Base-by-base conservation (phyloP, 1,140 invertebrate genomes). In the Nasonia vitripennis region DNA sequence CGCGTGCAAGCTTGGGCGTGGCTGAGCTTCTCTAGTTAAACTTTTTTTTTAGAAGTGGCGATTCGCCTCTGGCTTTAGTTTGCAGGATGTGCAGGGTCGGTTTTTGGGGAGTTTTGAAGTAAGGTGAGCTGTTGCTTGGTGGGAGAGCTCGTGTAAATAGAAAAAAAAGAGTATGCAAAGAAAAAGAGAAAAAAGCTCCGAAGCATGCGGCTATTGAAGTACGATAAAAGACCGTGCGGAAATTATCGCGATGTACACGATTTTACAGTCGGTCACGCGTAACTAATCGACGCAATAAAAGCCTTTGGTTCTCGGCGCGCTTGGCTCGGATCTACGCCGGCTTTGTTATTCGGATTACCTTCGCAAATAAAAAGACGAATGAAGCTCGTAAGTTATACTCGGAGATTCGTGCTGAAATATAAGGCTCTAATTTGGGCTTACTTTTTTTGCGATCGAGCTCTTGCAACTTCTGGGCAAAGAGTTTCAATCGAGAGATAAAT, bases 1-100 rank as follows among this genome's bases (percentile, higher is more conserved):
- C 73, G 82, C 75, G 67, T 55, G 48, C 48, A 23, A 62, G 62
- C 27, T 48, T 78, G 77, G 77, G 77, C 77, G 77, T 78, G 77
- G 77, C 51, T 6, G 27, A 45, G 77, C 62, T 80, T 70, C 27
- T 48, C 55, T 67, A 31, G 48, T 55, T 55, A 20, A 5, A 45
- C 45, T 78, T 78, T 45, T 78, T 78, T 78, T 78, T 23, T 78
- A 20, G 55, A 6, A 5, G 17, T n/a, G 55, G 7, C 6, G 20
- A n/a, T n/a, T n/a, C n/a, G 55, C 55, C 9, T 62, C 6, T 7
- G 20, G 4, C 17, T 20, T 62, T 62, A 62, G 20, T n/a, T 62
- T 62, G 4, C 55, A 7, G 2, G 55, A 6, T 62, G 14, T 0
- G 55, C 17, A 37, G 5, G 34, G 34, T 37, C 3, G 34, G 34